A percentile compares a stretch with the other conserved stretches of the same genome.
These are phyloP conservation scores for Xylota segnis DNA, from an alignment of 2,888 invertebrate species.

Conservation along the genomic window DNA sequence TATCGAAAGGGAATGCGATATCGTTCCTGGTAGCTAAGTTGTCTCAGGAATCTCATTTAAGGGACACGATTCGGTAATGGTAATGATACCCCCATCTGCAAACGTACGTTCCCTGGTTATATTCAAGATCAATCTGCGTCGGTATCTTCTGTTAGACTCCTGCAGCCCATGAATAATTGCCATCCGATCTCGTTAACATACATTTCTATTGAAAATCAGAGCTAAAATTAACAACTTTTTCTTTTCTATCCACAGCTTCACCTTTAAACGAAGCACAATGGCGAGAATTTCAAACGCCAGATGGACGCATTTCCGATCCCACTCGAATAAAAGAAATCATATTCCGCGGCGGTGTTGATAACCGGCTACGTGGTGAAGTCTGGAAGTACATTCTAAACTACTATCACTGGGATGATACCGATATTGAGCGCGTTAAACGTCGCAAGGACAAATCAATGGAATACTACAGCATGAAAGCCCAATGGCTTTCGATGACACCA, in stretches of 20 bases:
- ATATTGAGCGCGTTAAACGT: slow-evolving; percentile 88
- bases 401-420: slow-evolving; percentile 93
- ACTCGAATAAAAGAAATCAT: slow-evolving; percentile 93
- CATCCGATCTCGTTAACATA: background rate
- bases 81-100: no score
- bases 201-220: no score
- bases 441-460: slow-evolving; percentile 91
- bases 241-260: slow-evolving; percentile 84
- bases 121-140: no score
- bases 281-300: slow-evolving; percentile 91
- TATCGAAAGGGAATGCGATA: no score
- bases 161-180: no score
- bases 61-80: no score
- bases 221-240: background rate
- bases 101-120: no score
- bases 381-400: slow-evolving; percentile 98
- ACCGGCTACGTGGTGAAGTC: slow-evolving; percentile 91
- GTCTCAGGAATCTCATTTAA: no score
- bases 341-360: slow-evolving; percentile 95
- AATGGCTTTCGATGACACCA: slow-evolving; percentile 96
- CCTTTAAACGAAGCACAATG: slow-evolving; percentile 92
- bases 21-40: no score
- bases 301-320: slow-evolving; percentile 92
- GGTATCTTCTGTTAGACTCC: no score
- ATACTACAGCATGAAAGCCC: slow-evolving; percentile 97